A percentile compares a stretch with the other conserved stretches of the same genome.
These are phyloP conservation scores for Noctilio leporinus DNA, from an alignment of 2,113 vertebrate genomes.

Conservation along the genomic window DNA sequence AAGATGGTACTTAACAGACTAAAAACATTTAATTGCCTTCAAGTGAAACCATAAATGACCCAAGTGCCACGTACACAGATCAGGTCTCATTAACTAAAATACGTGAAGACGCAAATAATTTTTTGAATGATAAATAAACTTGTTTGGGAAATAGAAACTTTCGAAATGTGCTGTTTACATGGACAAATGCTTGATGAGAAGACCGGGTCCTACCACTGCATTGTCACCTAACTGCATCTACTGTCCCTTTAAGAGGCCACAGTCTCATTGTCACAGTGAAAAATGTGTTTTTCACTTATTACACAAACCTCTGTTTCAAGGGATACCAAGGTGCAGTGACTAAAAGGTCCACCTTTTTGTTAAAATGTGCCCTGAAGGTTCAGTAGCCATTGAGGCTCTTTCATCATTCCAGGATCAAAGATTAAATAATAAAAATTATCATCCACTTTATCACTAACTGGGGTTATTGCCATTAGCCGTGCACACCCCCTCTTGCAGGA, in stretches of 20 bases:
- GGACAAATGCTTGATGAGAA: not conserved
- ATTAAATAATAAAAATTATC: not conserved
- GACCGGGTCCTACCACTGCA: not conserved
- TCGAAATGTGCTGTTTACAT: not conserved
- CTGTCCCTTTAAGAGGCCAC: not conserved
- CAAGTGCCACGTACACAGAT: not conserved
- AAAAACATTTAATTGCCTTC: not conserved
- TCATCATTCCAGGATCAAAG: not conserved
- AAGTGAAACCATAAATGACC: not conserved
- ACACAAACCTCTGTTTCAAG: not conserved
- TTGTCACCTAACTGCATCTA: not conserved
- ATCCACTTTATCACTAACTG: not conserved
- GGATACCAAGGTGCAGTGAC: not conserved
- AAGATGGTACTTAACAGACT: not conserved
- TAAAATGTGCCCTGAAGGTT: not conserved
- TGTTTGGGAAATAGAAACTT: not conserved
- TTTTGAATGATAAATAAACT: not conserved
- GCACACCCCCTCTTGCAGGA: not conserved
- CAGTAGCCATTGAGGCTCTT: not conserved
- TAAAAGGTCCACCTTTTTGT: not conserved
- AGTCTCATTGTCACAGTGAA: not conserved
- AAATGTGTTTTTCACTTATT: not conserved
- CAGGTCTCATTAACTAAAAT: not conserved
- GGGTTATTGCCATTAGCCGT: not conserved
- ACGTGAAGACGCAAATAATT: not conserved